phyloP scores from a whole-genome alignment of 1,140 invertebrate species.

The Anadara kagoshimensis region DNA sequence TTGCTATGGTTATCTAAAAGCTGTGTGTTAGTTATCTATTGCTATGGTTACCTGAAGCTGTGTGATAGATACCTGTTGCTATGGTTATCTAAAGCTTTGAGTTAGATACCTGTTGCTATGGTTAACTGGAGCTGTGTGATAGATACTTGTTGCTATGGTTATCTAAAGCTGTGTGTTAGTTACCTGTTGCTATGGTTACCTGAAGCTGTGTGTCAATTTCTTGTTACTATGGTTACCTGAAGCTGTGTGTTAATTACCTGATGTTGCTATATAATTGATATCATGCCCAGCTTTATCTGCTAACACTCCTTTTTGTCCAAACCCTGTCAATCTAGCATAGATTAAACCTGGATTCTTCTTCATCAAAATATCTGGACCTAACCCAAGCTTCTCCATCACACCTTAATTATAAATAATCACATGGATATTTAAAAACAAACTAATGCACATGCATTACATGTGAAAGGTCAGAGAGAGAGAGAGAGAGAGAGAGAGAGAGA shows the following conservation, averaged over 20 bases:
- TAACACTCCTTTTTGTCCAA: conserved; percentile 89
- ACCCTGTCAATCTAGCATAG: conserved; percentile 94
- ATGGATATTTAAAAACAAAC: not conserved
- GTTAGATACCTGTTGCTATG: no score
- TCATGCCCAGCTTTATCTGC: conserved; percentile 92
- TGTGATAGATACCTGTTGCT: no score
- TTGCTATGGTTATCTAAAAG: no score
- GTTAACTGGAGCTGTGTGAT: no score
- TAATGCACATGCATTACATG: no score
- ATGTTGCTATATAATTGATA: conserved; percentile 96
- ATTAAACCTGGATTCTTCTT: conserved; percentile 87
- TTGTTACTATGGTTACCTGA: not conserved
- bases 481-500: no score
- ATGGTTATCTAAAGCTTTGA: no score
- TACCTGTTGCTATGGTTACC: not conserved
- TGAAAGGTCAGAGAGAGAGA: no score
- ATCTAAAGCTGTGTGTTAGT: not conserved
- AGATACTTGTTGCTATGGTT: no score
- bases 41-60: no score
- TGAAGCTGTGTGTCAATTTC: not conserved
- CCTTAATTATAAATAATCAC: conserved; percentile 76
- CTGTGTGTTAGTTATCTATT: no score
- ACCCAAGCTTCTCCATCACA: conserved; percentile 93
- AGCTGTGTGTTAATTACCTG: conserved; percentile 78
- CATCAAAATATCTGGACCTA: conserved; percentile 87